Base-by-base conservation (phyloP, 2,888 invertebrate genomes). In the Chaetogeoica ovagalla region DNA sequence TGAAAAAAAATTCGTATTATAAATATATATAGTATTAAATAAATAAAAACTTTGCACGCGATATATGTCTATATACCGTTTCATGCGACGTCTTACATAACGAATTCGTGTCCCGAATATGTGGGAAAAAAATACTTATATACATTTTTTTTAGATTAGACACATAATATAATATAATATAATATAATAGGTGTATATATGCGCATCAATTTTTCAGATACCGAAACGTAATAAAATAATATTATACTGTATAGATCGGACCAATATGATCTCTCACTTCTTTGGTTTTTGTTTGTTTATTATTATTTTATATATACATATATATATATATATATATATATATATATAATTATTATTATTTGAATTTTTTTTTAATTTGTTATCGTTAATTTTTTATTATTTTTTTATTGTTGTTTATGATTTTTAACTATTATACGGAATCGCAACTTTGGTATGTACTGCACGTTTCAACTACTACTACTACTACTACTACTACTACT, bases 221-320 rank as follows among this genome's bases (percentile, higher is more conserved):
- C 37, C 30, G 70, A 7, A 55, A 37, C 6, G 0, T 1, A 2
- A 30, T 30, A 30, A 30, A 30, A 30, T 30, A 30, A 30, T 30
- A 30, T 2, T 30, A 37, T 62, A 63, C 37, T 65, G 43, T 59
- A 55, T 71, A 71, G 63, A 65, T 79, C 63, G 71, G 79, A 79
- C 79, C 62, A 55, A 70, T 71, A 71, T 79, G 79, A 79, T 79
- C 79, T 79, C 48, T 83, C 82, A 72, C 82, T 81, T 74, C 75
- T 70, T 71, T 43, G 73, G 69, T 70, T 77, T 70, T 65, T 63
- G 70, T 70, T 65, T 39, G 48, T 70, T 75, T 37, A 17, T 72
- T 69, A 43, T 65, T 70, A 74, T 69, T 23, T 68, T 37, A 65
- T 39, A 59, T 63, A 30, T 72, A 39, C 39, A 39, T 69, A 60